These are phyloP conservation scores for Podargus strigoides DNA, from an alignment of 2,797 vertebrate species.

Conservation along the genomic window DNA sequence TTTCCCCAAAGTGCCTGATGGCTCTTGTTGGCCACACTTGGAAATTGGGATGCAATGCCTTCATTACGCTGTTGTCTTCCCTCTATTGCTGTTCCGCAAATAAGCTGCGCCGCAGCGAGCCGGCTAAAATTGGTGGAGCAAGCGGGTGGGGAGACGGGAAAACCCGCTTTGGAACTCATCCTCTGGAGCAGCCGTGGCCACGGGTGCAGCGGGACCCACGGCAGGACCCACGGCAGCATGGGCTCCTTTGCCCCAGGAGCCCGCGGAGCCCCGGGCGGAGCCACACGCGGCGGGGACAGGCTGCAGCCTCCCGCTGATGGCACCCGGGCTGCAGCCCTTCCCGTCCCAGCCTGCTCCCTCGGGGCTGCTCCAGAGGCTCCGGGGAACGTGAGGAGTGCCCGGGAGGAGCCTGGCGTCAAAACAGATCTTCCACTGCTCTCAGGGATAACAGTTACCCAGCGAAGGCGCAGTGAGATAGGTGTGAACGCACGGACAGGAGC, in stretches of 20 bases:
- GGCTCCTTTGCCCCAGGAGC: background rate
- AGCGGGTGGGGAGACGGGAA: background rate
- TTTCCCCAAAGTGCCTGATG: constrained; percentile 38
- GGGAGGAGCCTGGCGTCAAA: too few species aligned
- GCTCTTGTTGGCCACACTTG: constrained; percentile 47
- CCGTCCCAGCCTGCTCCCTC: too few species aligned
- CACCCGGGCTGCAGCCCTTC: too few species aligned
- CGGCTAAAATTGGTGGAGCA: background rate
- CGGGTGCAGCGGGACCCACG: too few species aligned
- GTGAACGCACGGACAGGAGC: background rate
- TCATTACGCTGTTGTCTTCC: constrained; percentile 27
- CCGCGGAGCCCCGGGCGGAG: background rate
- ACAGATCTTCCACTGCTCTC: too few species aligned
- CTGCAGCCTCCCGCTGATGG: background rate
- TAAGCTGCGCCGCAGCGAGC: fast-evolving
- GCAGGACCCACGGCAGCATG: too few species aligned
- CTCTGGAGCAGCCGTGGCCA: too few species aligned
- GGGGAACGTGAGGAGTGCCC: too few species aligned
- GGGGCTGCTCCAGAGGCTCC: too few species aligned
- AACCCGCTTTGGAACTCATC: background rate
- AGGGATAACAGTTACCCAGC: background rate
- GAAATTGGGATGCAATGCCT: constrained; percentile 33
- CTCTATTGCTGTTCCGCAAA: background rate
- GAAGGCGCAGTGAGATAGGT: background rate
- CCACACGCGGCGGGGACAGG: background rate